phyloP scores from a whole-genome alignment of 1,140 invertebrate species.

The Telenomus remus region DNA sequence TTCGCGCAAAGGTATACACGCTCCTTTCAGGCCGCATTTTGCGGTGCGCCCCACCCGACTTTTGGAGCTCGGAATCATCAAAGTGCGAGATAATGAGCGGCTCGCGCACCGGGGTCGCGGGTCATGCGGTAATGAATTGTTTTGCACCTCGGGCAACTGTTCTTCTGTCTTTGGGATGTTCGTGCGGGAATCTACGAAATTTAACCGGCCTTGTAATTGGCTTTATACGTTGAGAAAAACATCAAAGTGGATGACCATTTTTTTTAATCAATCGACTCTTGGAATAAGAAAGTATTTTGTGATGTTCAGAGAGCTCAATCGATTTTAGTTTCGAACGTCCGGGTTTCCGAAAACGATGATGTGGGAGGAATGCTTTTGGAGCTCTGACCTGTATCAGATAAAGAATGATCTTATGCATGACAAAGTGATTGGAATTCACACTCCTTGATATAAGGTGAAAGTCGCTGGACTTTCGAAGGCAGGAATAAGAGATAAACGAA shows the following conservation, averaged over 20 bases:
- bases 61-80: conserved; percentile 60
- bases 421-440: not conserved
- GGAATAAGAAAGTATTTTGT: conserved; percentile 11
- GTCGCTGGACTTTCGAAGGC: not conserved
- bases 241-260: conserved; percentile 15
- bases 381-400: conserved; percentile 1
- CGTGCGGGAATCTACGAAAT: conserved; percentile 22
- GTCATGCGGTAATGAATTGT: conserved; percentile 73
- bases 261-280: conserved; percentile 14
- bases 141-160: conserved; percentile 66
- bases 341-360: conserved; percentile 2
- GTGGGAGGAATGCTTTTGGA: not conserved
- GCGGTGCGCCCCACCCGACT: conserved; percentile 1
- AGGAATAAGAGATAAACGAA: too few relatives aligned
- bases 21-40: conserved; percentile 13
- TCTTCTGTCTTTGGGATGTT: conserved; percentile 11
- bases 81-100: conserved; percentile 70
- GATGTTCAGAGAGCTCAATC: conserved; percentile 1
- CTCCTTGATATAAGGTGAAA: not conserved
- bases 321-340: not conserved
- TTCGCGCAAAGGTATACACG: conserved; percentile 36
- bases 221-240: conserved; percentile 6
- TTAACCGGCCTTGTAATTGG: conserved; percentile 5
- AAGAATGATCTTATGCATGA: conserved; percentile 2
- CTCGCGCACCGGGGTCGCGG: conserved; percentile 69